These are phyloP conservation scores for Coendou prehensilis DNA, from an alignment of 2,797 vertebrate genomes.

Conservation along the genomic window DNA sequence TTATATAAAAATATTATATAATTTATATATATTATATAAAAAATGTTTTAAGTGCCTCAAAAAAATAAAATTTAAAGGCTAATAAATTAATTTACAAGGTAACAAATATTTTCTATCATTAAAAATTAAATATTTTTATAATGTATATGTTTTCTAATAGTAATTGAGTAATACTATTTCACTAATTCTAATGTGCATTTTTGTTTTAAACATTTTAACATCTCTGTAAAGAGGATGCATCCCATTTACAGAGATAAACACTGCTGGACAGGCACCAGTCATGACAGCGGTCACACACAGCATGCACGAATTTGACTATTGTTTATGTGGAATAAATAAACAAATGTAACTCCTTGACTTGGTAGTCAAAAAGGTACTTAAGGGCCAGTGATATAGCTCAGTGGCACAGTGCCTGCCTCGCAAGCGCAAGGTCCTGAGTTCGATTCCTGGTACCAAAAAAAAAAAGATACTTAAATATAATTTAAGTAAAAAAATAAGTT, in stretches of 20 bases:
- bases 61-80: neutral
- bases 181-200: neutral
- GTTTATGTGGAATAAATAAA: neutral
- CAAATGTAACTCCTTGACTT: neutral
- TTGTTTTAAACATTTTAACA: neutral
- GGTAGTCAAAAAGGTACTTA: neutral
- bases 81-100: neutral
- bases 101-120: constrained; percentile 34
- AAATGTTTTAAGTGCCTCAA: constrained; percentile 91
- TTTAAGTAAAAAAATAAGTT: neutral
- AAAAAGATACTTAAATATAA: neutral
- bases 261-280: neutral
- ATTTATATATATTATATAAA: constrained; percentile 88
- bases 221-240: neutral
- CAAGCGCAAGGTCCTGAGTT: too few species aligned
- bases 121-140: constrained; percentile 51
- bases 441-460: too few species aligned
- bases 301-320: neutral
- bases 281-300: neutral
- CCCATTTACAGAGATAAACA: neutral
- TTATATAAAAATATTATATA: neutral
- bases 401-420: too few species aligned
- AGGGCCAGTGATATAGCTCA: too few species aligned
- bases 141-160: neutral
- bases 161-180: neutral